Base-by-base conservation (phyloP, 2,113 vertebrate genomes). In the Fukomys damarensis region DNA sequence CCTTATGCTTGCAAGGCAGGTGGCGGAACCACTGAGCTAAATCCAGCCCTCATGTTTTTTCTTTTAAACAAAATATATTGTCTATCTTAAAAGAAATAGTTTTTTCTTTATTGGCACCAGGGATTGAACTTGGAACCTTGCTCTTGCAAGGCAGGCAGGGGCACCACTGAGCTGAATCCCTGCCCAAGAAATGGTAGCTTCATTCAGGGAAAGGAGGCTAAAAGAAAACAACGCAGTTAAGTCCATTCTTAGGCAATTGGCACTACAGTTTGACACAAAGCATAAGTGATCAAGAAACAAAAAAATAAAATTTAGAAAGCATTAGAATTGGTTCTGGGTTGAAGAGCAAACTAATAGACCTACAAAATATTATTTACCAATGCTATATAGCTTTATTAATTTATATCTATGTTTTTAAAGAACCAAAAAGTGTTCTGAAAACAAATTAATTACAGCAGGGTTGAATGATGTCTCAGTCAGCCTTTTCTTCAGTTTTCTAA, bases 71-170 rank as follows among this genome's bases (percentile, higher is more conserved):
- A 76, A 68, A 32, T 86, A 41, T 56, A 89, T 38, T 84, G 24
- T 26, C n/a, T 94, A 86, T 81, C 90, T 74, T 95, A 81, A 49
- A 83, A 91, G 77, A 85, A 96, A 83, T 17, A n/a, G 26, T n/a
- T n/a, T n/a, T n/a, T n/a, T n/a, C n/a, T n/a, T n/a, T n/a, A n/a
- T n/a, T n/a, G n/a, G n/a, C n/a, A n/a, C n/a, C n/a, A n/a, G n/a
- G n/a, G n/a, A n/a, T n/a, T n/a, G n/a, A n/a, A n/a, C n/a, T n/a
- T n/a, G n/a, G n/a, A n/a, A n/a, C n/a, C n/a, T n/a, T n/a, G n/a
- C n/a, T n/a, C n/a, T n/a, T n/a, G n/a, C n/a, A n/a, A n/a, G n/a
- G n/a, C n/a, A n/a, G n/a, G n/a, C n/a, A n/a, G n/a, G n/a, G n/a
- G n/a, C n/a, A n/a, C n/a, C n/a, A n/a, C n/a, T n/a, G n/a, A n/a